Base-by-base conservation (phyloP, 2,888 invertebrate species). In the Dolichopus griseipennis region DNA sequence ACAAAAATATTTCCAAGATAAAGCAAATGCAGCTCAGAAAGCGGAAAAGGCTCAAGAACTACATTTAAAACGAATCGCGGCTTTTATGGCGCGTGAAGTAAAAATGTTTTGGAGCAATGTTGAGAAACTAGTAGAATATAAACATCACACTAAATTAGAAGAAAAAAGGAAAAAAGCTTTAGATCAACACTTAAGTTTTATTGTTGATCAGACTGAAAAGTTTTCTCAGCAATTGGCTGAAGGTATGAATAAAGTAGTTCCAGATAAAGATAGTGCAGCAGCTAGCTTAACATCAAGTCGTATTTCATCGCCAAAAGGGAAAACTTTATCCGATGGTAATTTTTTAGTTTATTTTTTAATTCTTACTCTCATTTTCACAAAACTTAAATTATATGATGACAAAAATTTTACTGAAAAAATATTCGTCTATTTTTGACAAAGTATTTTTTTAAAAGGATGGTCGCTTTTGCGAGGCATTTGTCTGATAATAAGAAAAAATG, bases 151-250 rank as follows among this genome's bases (percentile, higher is more conserved):
- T 34, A 89, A 94, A 73, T 84, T 97, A 70, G 97, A 98, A 81
- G 95, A 95, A 75, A 95, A 96, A 79, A 87, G 96, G 70, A 95
- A 97, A 79, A 91, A 92, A 78, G 97, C 96, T 0, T 84, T 98
- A 69, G 97, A 98, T 84, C 91, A 96, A 77, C 98, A 98, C 82
- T 86, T 99, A 70, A 94, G 94, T 81, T 97, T 97, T 80, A 96
- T 99, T 78, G 97, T 99, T 69, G 97, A 97, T 82, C 95, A 96
- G 83, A 97, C 98, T 0, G 98, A 99, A 82, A 95, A 95, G 78
- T 97, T 96, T 84, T 96, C 96, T 52, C 91, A 92, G 37, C 89
- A 92, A 83, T 83, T 95, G 69, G 93, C 94, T 6, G 93, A 94
- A 81, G 92, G 91, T 72, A 89, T 94, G 85, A 90, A 89, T 75